These are phyloP conservation scores for Cavia porcellus DNA, from an alignment of 2,113 vertebrate genomes.

Conservation along the genomic window DNA sequence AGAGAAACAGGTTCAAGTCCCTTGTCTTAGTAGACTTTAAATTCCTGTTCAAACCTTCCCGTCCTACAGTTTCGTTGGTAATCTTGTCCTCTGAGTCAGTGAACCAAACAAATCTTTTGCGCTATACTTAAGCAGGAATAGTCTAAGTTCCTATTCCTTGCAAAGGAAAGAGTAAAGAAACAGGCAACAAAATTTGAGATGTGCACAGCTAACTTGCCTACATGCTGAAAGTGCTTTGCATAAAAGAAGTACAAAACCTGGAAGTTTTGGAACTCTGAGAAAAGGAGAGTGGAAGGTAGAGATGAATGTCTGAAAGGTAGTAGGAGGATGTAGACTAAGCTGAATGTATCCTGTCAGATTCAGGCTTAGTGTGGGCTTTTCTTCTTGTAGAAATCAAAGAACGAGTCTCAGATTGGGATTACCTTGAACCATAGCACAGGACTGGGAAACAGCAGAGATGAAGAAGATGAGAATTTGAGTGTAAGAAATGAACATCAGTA, in stretches of 20 bases:
- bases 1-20: constrained; percentile 39
- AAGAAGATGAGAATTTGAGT: background rate
- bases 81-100: constrained; percentile 20
- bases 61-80: constrained; percentile 15
- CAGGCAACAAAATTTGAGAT: background rate
- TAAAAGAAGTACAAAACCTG: background rate
- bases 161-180: constrained; percentile 33
- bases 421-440: background rate
- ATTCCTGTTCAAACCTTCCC: background rate
- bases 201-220: background rate
- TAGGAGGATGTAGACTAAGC: background rate
- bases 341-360: background rate
- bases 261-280: background rate
- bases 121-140: background rate
- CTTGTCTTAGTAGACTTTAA: background rate
- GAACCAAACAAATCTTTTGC: constrained; percentile 31
- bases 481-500: background rate
- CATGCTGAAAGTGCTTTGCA: background rate
- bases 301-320: background rate
- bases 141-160: background rate
- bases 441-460: background rate
- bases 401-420: background rate
- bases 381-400: background rate
- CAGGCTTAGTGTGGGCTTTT: background rate
- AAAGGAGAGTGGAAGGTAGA: background rate